Base-by-base conservation (phyloP, 2,113 vertebrate species). In the Catagonus wagneri region DNA sequence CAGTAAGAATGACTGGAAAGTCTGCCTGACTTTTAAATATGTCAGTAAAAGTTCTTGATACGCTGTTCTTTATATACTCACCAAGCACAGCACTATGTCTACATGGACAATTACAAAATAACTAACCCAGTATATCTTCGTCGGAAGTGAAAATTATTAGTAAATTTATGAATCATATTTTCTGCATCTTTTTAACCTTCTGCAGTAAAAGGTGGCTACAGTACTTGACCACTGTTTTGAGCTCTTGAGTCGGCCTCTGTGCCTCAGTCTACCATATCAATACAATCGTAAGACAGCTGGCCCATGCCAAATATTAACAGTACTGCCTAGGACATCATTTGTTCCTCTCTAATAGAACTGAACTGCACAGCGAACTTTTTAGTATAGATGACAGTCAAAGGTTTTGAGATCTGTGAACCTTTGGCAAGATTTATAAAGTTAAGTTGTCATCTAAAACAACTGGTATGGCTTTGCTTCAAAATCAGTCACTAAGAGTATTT, bases 381-480 rank as follows among this genome's bases (percentile, higher is more conserved):
- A 97, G 96, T 94, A 71, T 95, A 92, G 72, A 84, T 85, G 79
- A 95, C 7, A 83, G 50, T 87, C 87, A 87, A 83, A 97, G 91
- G 56, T 80, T 97, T 81, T 1, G 66, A 96, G 85, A 54, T 97
- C 56, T 52, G 14, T 95, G 22, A 83, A 95, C 22, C 15, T 89
- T 87, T 75, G 75, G 83, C 68, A 96, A 94, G 91, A 96, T 96
- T 87, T 95, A 91, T 90, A 97, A 94, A 66, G 68, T 76, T 90
- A 96, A 96, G 14, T 23, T 96, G 61, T 84, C 90, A 25, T 58
- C 15, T 84, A 60, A 22, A 96, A 93, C 7, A 92, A 95, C 34
- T 76, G 96, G 29, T 60, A 22, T 95, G 91, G 61, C 20, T 97
- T 93, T 44, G 50, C 39, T 93, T 97, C 36, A 96, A 97, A 97